These are phyloP conservation scores for Sphaerophoria rueppellii DNA, from an alignment of 2,888 invertebrate genomes.

Conservation along the genomic window DNA sequence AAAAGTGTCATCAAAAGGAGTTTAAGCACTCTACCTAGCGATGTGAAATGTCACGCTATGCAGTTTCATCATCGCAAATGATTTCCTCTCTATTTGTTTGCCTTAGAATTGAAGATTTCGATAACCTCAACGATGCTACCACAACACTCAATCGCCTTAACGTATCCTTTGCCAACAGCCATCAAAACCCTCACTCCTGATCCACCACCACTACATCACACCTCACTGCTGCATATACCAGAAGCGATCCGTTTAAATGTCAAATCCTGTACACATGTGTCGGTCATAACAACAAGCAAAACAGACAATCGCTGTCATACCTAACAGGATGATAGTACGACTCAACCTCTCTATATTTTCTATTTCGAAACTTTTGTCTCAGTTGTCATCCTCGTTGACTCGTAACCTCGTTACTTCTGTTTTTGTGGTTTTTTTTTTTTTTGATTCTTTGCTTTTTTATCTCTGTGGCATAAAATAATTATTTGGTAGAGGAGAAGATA, in stretches of 20 bases:
- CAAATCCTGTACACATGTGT: slow-evolving; percentile 71
- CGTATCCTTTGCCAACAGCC: background rate
- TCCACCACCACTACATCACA: background rate
- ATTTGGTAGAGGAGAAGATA: slow-evolving; percentile 30
- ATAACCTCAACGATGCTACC: slow-evolving; percentile 30
- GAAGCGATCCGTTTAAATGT: slow-evolving; percentile 71
- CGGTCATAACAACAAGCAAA: slow-evolving; percentile 73
- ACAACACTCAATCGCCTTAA: slow-evolving; percentile 21
- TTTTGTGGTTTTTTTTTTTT: slow-evolving; percentile 40
- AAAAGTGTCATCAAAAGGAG: slow-evolving; percentile 46
- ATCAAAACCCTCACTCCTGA: background rate
- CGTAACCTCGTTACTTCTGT: slow-evolving; percentile 60
- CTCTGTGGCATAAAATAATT: slow-evolving; percentile 40
- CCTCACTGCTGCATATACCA: background rate
- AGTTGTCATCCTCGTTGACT: slow-evolving; percentile 15
- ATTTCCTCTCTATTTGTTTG: slow-evolving; percentile 56
- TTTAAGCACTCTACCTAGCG: background rate
- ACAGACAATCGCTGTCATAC: slow-evolving; percentile 71
- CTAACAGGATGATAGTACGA: slow-evolving; percentile 63
- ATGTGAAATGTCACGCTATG: slow-evolving; percentile 16
- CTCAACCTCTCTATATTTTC: slow-evolving; percentile 25
- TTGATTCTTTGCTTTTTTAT: background rate
- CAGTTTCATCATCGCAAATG: slow-evolving; percentile 56
- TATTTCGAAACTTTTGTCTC: background rate
- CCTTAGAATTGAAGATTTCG: slow-evolving; percentile 45